Percentiles rank a stretch among this genome's conserved stretches.
phyloP scores from a whole-genome alignment of 2,888 invertebrate genomes.

The Sceliomorpha sp. region DNA sequence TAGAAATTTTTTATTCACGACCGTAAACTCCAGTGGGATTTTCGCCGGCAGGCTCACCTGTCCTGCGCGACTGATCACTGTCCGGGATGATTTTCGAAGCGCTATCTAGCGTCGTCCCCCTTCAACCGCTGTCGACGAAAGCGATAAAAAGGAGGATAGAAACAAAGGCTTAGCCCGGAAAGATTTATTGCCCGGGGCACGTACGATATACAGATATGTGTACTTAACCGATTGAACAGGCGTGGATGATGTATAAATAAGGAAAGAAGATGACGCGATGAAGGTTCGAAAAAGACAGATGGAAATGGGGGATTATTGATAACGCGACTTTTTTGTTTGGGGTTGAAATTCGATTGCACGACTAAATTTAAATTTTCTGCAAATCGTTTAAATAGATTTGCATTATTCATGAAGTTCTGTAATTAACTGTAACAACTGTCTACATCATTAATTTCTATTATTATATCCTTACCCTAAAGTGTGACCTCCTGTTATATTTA shows the following conservation, averaged over 20 bases:
- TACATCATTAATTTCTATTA: too few relatives aligned
- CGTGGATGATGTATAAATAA: constrained; percentile 48
- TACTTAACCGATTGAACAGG: constrained; percentile 53
- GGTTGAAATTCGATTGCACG: too few relatives aligned
- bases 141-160: constrained; percentile 27
- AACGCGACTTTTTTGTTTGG: too few relatives aligned
- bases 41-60: constrained; percentile 68
- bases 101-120: constrained; percentile 36
- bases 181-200: constrained; percentile 52
- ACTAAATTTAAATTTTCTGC: too few relatives aligned
- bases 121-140: constrained; percentile 20
- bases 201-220: constrained; percentile 48
- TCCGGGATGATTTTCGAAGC: constrained; percentile 56
- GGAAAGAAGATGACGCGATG: constrained; percentile 17
- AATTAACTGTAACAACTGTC: too few relatives aligned
- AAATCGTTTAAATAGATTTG: too few relatives aligned
- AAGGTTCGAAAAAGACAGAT: constrained; percentile 4
- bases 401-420: too few relatives aligned
- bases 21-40: constrained; percentile 69
- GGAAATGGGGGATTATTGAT: too few relatives aligned
- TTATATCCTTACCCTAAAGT: too few relatives aligned
- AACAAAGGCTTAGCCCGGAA: constrained; percentile 48
- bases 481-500: too few relatives aligned
- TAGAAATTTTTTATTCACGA: constrained; percentile 74
- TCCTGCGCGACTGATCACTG: constrained; percentile 60